These are phyloP conservation scores for Heliconius himera DNA, from an alignment of 1,140 invertebrate species.

Conservation along the genomic window DNA sequence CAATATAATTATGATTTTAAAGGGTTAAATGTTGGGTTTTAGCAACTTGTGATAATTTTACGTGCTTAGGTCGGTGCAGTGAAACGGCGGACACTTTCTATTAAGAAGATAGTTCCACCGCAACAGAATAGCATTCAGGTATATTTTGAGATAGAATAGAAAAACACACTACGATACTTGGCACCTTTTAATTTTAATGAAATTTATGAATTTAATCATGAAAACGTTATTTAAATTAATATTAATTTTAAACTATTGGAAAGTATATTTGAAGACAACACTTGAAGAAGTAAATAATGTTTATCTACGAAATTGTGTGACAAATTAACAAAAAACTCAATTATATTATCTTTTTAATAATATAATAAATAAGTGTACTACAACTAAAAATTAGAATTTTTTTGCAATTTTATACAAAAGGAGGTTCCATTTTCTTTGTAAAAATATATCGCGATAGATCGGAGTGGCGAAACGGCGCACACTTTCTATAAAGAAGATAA, in stretches of 20 bases:
- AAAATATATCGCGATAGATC: slow-evolving; percentile 50
- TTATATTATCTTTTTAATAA: no score
- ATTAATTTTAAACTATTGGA: no score
- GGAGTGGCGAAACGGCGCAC: slow-evolving; percentile 71
- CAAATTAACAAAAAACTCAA: no score
- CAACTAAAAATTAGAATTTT: not conserved
- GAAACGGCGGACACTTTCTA: slow-evolving; percentile 74
- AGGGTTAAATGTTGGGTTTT: not conserved
- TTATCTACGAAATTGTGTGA: no score
- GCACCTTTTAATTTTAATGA: no score
- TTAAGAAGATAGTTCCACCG: slow-evolving; percentile 74
- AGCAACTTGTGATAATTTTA: slow-evolving; percentile 13
- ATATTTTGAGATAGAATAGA: slow-evolving; percentile 12
- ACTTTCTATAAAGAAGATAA: slow-evolving; percentile 77
- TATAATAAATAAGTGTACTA: no score
- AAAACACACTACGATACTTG: slow-evolving; percentile 1
- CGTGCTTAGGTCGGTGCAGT: slow-evolving; percentile 64
- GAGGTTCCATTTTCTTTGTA: slow-evolving; percentile 33
- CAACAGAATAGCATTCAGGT: slow-evolving; percentile 45
- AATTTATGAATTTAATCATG: no score
- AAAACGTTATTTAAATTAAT: not conserved
- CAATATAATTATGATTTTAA: not conserved
- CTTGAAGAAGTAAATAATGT: no score
- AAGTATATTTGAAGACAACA: no score
- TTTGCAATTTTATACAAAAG: not conserved